Evolutionary conservation across 2,113 vertebrate species (phyloP), one percentile per base, ranked within the genome.

Genomic region (Columba janthina): DNA sequence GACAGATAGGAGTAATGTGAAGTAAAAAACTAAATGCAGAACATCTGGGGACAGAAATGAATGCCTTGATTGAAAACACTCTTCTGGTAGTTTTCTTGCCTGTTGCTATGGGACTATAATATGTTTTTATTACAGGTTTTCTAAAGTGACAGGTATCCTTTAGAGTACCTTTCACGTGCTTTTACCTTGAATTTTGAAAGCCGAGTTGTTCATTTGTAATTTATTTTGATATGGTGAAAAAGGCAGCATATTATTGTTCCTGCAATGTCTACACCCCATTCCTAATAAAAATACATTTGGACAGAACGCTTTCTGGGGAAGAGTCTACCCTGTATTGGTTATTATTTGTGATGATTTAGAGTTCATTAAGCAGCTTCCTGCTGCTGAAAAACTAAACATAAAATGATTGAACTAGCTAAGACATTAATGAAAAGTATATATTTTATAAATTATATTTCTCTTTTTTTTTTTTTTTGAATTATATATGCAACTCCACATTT

Each of bases 31-130:
- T 90, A 92, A 96, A 93, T 94, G 69, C n/a, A 89, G 72, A 96
- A 91, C 88, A 97, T 83, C 90, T 92, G 88, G 81, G 48, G 51
- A 81, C 44, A 93, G 72, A 94, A 95, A 96, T 65, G 29, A 94
- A 91, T 89, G 64, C 72, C 67, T 93, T 95, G 93, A 93, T 95
- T 96, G 66, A 88, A 90, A 95, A 88, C 90, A 91, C 57, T 91
- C 46, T 89, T 56, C 79, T 93, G 34, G 29, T 83, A 83, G 82
- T 93, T 91, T 95, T 66, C 40, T 89, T 15, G 10, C 29, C 62
- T 80, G 61, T 86, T 91, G 48, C 72, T 80, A 77, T 56, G 25
- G 22, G 70, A 83, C 12, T 89, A 94, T 80, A 70, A 70, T 56
- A 10, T 0, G 0, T 2, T 73, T 89, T 89, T 88, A 66, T 92